Evolutionary conservation across 2,888 invertebrate species (phyloP).

Genomic region (Blastobasis lacticolella): DNA sequence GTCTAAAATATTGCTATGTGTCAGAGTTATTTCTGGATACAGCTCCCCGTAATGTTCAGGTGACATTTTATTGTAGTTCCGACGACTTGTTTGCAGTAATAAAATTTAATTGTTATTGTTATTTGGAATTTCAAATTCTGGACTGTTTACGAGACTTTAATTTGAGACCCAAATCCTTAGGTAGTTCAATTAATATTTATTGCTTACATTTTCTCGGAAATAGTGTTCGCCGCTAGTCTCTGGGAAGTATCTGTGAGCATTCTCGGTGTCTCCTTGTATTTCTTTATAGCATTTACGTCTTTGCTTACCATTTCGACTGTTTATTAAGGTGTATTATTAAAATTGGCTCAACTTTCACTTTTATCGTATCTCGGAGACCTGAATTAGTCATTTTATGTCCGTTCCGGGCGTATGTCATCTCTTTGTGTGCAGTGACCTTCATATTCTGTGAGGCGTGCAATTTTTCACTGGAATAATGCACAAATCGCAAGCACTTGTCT

Average conservation of each 20-base stretch:
- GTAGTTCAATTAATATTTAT: no score
- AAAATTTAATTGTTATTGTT: no score
- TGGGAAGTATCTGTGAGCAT: no score
- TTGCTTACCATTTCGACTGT: neutral
- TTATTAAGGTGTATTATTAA: neutral
- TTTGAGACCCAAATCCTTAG: neutral
- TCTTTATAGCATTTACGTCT: neutral
- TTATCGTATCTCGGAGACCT: constrained; percentile 6
- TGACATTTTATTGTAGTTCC: no score
- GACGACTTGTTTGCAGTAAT: no score
- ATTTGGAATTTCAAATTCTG: no score
- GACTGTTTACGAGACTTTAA: neutral
- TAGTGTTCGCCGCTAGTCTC: no score
- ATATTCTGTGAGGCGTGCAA: constrained; percentile 24
- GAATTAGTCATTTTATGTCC: constrained; percentile 18
- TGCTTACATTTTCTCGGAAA: no score
- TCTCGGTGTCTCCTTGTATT: no score
- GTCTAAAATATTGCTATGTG: no score
- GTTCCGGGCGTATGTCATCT: constrained; percentile 22
- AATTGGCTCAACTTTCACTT: constrained; percentile 4
- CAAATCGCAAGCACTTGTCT: constrained; percentile 2
- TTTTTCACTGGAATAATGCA: constrained; percentile 14
- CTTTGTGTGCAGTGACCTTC: constrained; percentile 28
- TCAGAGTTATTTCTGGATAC: no score
- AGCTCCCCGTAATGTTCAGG: no score